Percentiles rank a stretch among this genome's conserved stretches.
phyloP scores from a whole-genome alignment of 2,113 vertebrate species.

The Notechis scutatus region DNA sequence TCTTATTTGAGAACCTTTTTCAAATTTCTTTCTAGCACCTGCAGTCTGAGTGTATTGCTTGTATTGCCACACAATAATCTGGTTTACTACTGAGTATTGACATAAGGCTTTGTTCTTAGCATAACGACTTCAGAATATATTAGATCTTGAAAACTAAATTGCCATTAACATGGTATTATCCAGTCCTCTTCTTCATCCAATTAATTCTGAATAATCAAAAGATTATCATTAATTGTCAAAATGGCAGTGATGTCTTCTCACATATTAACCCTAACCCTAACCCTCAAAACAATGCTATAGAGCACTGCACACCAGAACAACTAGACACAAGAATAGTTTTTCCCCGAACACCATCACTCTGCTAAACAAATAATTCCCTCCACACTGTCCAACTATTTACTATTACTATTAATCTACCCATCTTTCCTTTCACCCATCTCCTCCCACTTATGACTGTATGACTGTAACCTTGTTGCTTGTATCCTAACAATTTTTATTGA shows the following conservation, averaged over 20 bases:
- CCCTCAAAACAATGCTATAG: too few relatives aligned
- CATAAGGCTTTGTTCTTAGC: constrained; percentile 5
- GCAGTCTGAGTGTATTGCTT: too few relatives aligned
- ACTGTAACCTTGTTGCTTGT: too few relatives aligned
- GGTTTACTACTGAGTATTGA: constrained; percentile 14
- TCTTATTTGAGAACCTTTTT: background rate
- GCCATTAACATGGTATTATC: background rate
- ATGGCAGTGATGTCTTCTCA: background rate
- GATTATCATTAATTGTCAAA: background rate
- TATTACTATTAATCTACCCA: too few relatives aligned
- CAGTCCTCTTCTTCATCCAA: background rate
- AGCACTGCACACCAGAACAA: too few relatives aligned
- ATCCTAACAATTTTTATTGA: too few relatives aligned
- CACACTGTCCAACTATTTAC: too few relatives aligned
- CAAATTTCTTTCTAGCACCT: background rate
- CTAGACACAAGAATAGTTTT: too few relatives aligned
- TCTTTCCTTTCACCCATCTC: too few relatives aligned
- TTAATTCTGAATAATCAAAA: background rate
- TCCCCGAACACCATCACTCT: too few relatives aligned
- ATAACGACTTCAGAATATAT: background rate
- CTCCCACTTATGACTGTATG: too few relatives aligned
- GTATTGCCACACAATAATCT: background rate
- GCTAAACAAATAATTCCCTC: too few relatives aligned
- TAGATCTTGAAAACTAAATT: background rate
- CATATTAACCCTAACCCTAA: background rate